Conservation (phyloP, 2,888 invertebrate genomes). For the Seira ritae region DNA sequence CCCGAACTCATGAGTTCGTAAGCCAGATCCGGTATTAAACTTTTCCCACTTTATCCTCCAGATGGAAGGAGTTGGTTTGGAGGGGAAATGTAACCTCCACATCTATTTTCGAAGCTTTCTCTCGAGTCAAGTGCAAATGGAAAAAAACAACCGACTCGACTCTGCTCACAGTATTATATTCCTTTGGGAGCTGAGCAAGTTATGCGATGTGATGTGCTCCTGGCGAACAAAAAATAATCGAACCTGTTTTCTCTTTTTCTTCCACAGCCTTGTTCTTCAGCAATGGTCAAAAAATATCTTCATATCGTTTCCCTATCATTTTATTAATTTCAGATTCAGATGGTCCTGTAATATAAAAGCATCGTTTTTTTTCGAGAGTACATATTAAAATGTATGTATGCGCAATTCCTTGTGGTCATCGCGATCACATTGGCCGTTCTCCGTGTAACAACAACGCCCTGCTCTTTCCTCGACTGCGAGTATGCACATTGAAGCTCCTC, state of each 20-base stretch:
- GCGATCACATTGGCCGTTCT: slow-evolving; percentile 64
- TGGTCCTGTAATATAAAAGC: too few relatives aligned
- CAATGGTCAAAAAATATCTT: neutral
- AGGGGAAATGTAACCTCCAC: neutral
- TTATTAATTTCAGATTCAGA: too few relatives aligned
- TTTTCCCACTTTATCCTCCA: neutral
- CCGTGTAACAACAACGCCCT: slow-evolving; percentile 5
- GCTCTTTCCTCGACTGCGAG: neutral
- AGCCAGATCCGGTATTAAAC: neutral
- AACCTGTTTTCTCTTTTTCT: neutral
- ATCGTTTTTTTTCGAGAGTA: neutral
- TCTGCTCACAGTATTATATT: neutral
- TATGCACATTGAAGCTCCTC: neutral
- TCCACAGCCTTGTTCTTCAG: too few relatives aligned
- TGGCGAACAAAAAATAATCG: slow-evolving; percentile 3
- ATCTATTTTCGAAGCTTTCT: too few relatives aligned
- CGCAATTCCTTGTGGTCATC: slow-evolving; percentile 58
- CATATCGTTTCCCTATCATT: neutral
- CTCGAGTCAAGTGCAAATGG: slow-evolving; percentile 1
- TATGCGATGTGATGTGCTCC: neutral
- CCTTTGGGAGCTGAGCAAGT: neutral
- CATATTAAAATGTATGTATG: slow-evolving; percentile 2
- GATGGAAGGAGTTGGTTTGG: neutral
- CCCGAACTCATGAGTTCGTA: too few relatives aligned
- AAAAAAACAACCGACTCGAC: too few relatives aligned